phyloP scores from a whole-genome alignment of 2,797 vertebrate species.

The Tenualosa thibaudeaui region DNA sequence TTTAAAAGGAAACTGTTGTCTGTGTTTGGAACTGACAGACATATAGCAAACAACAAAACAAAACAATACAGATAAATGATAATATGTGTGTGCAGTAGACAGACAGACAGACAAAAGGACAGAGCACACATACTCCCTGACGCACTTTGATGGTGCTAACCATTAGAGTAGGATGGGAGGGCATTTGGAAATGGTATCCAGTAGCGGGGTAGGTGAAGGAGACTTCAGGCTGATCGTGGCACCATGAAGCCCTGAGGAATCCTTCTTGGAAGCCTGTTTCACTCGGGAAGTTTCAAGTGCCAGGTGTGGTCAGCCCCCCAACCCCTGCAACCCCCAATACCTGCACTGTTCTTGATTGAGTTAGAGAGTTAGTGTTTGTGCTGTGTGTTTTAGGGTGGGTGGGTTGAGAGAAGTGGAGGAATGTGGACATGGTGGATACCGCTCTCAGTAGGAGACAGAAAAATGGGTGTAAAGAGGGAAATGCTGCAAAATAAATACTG shows the following conservation, averaged over 20 bases:
- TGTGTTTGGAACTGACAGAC: too few species aligned
- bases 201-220: not conserved
- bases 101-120: too few species aligned
- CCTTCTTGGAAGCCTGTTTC: slow-evolving; percentile 3
- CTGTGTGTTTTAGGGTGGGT: not conserved
- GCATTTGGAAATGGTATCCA: not conserved
- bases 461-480: not conserved
- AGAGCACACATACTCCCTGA: too few species aligned
- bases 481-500: not conserved
- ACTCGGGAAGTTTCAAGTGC: not conserved
- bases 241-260: not conserved
- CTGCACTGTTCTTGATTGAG: not conserved
- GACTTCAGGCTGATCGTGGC: not conserved
- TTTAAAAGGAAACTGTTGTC: too few species aligned
- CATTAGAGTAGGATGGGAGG: not conserved
- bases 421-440: not conserved
- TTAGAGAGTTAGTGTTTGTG: not conserved
- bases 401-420: not conserved
- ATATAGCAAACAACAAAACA: too few species aligned
- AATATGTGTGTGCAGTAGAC: too few species aligned
- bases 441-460: not conserved
- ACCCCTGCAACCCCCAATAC: not conserved
- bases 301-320: not conserved
- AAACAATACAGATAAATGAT: too few species aligned
- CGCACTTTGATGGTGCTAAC: not conserved